A percentile compares a stretch with the other conserved stretches of the same genome.
phyloP scores from a whole-genome alignment of 2,797 vertebrate species.

The Onychomys leucogaster region DNA sequence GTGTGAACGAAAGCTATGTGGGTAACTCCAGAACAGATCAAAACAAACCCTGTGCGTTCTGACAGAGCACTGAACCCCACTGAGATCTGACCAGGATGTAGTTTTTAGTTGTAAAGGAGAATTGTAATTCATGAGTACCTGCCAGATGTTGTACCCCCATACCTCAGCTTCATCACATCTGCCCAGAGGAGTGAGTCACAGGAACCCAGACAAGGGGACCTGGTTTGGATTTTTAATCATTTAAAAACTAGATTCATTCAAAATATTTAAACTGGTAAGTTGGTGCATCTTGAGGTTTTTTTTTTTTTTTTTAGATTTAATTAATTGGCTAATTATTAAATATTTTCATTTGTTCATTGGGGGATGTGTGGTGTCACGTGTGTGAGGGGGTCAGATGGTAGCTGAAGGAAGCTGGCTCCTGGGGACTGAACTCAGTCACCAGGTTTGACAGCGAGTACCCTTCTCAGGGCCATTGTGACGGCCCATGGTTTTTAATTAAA shows the following conservation, averaged over 20 bases:
- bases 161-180: conserved; percentile 84
- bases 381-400: background rate
- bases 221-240: conserved; percentile 24
- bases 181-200: conserved; percentile 85
- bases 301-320: background rate
- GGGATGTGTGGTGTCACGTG: background rate
- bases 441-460: background rate
- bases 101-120: conserved; percentile 90
- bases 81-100: conserved; percentile 88
- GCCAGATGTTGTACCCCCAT: conserved; percentile 87
- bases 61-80: conserved; percentile 88
- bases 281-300: background rate
- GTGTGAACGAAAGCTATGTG: conserved; percentile 87
- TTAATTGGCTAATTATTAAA: too few species aligned
- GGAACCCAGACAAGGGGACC: conserved; percentile 77
- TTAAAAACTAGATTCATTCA: conserved; percentile 64
- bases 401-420: too few species aligned
- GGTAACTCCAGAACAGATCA: conserved; percentile 89
- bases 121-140: conserved; percentile 88
- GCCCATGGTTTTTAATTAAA: background rate
- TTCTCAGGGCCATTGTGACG: background rate
- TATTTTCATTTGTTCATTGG: background rate
- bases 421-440: background rate
- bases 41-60: conserved; percentile 88
- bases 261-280: conserved; percentile 39